These are phyloP conservation scores for Callyntrura guangdongensis DNA, from an alignment of 2,888 invertebrate species.

Conservation along the genomic window DNA sequence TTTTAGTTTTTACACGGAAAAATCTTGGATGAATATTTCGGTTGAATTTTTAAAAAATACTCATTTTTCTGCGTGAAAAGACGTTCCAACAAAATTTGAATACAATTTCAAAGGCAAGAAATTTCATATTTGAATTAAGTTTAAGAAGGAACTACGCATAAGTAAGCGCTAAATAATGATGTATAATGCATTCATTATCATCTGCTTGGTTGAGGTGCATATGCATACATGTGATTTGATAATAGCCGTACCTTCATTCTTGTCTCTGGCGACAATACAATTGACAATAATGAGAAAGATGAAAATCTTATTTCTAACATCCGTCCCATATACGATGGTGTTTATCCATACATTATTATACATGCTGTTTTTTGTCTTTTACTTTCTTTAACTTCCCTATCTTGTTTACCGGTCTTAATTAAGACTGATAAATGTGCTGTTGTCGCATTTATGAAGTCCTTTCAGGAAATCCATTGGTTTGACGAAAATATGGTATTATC, in stretches of 20 bases:
- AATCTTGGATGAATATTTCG: too few relatives aligned
- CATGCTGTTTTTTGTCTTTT: slow-evolving; percentile 32
- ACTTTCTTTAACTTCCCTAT: slow-evolving; percentile 22
- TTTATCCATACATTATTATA: neutral
- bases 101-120: too few relatives aligned
- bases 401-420: slow-evolving; percentile 62
- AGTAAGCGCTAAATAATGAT: too few relatives aligned
- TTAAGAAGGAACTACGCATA: too few relatives aligned
- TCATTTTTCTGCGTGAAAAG: too few relatives aligned
- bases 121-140: too few relatives aligned
- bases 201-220: neutral
- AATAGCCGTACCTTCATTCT: neutral
- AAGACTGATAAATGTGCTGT: slow-evolving; percentile 65
- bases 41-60: too few relatives aligned
- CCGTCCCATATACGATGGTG: slow-evolving; percentile 48
- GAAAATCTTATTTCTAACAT: slow-evolving; percentile 59
- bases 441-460: slow-evolving; percentile 32
- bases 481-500: neutral
- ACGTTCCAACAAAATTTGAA: too few relatives aligned
- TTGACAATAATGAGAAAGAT: slow-evolving; percentile 56
- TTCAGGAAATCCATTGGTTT: slow-evolving; percentile 13
- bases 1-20: too few relatives aligned
- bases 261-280: slow-evolving; percentile 47
- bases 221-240: neutral
- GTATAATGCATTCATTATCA: neutral